Base-by-base conservation (phyloP, 2,797 vertebrate species). In the Esox masquinongy region DNA sequence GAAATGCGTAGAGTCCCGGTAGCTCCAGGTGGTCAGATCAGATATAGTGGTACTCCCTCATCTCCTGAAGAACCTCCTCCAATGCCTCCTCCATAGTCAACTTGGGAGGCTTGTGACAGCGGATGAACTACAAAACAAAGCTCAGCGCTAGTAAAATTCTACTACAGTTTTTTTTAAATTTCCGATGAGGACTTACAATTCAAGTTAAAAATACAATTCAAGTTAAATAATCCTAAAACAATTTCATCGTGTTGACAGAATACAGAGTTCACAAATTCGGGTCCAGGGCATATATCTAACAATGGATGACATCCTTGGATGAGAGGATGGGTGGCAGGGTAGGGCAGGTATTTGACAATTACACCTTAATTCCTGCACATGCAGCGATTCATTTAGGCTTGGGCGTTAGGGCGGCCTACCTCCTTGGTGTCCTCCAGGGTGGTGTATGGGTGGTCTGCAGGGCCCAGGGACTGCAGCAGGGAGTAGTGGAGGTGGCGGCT, bases 381-480 rank as follows among this genome's bases (percentile, higher is more conserved):
- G 50, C 19, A n/a, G 16, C 6, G 53, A 22, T 22, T 61, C 3
- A 24, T 26, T 61, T 24, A 11, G 43, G 12, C 43, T 12, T 24
- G n/a, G 56, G n/a, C 22, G 7, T 26, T 73, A 24, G 51, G 19
- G 24, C 22, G 4, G 17, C 53, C 80, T 89, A 97, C 97, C 95
- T 95, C 88, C 68, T 93, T 93, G 53, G 95, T 90, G 47, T 97
- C 96, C 80, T 96, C 92, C 84, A 99, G 88, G 0, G 92, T 97
- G 14, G 95, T 96, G 90, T 99, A 99, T 82, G 86, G 94, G 91
- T 96, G 96, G 5, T 85, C 53, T 0, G 96, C 94, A 0, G 74
- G 81, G 3, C 95, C 96, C 15, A 98, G 79, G 0, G 93, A 93
- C 72, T 80, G 89, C 76, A 98, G 79, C 0, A 95, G 80, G 17